Percentiles rank a stretch among this genome's conserved stretches.
These are phyloP conservation scores for Clangula hyemalis DNA, from an alignment of 2,797 vertebrate species.

Conservation along the genomic window DNA sequence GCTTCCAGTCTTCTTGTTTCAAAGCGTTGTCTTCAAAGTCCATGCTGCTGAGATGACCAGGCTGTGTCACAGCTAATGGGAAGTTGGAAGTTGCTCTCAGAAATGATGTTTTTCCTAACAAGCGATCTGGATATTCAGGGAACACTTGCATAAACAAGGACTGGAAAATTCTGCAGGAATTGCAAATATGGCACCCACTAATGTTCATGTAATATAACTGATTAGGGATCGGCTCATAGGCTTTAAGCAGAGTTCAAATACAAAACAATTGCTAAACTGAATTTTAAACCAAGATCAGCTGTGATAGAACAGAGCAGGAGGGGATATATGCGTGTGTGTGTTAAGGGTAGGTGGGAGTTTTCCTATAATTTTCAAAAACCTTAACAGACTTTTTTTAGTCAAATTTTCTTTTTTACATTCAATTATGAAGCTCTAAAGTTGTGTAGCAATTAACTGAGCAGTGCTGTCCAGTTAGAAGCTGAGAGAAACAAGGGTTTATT, in stretches of 20 bases:
- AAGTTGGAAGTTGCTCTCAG: background rate
- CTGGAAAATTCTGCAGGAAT: background rate
- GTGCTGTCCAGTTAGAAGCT: constrained; percentile 31
- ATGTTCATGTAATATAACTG: no score
- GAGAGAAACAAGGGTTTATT: constrained; percentile 51
- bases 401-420: background rate
- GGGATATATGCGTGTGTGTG: background rate
- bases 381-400: background rate
- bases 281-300: background rate
- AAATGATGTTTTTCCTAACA: rapidly evolving
- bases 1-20: constrained; percentile 27
- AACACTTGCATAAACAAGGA: background rate
- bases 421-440: constrained; percentile 4
- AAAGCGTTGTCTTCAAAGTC: background rate
- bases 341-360: background rate
- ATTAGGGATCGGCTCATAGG: background rate
- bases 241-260: background rate
- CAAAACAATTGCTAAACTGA: background rate
- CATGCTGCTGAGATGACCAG: background rate
- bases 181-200: background rate
- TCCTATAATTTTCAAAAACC: background rate
- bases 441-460: constrained; percentile 27
- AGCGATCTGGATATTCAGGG: background rate
- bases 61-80: background rate
- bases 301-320: background rate